Base-by-base conservation (phyloP, 2,113 vertebrate species). In the Noctilio leporinus region DNA sequence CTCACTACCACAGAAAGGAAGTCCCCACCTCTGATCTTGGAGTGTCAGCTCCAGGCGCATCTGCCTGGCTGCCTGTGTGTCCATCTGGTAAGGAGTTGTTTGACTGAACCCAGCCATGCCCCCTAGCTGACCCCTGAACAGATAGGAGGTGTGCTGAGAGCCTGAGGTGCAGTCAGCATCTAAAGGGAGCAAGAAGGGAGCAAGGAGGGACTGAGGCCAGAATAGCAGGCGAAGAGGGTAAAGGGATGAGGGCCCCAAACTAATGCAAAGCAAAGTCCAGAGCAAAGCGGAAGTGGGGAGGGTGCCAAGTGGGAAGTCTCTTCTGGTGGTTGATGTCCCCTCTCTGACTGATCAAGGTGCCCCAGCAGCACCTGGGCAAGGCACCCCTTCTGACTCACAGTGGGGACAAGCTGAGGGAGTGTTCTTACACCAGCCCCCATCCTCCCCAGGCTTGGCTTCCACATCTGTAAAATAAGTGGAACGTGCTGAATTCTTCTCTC, bases 191-290 rank as follows among this genome's bases (percentile, higher is more conserved):
- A 24, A 7, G 28, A 64, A 15, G 19, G 10, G 47, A 7, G 28
- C n/a, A 3, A 5, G 43, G 43, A 1, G 20, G 35, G 1, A 22
- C 14, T n/a, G 19, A 3, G 1, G 20, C 22, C 14, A 9, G 17
- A 70, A 26, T 9, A 16, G 28, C 7, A 19, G 45, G 43, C 28
- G 14, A 49, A 17, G 73, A 76, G 51, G 43, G 14, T 33, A 28
- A 7, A 14, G 10, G 53, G 33, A 7, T 70, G 24, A 28, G 9
- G 28, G 26, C n/a, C 16, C 28, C 22, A 40, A 77, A 5, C 30
- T 40, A 77, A 4, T 16, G 49, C 1, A 0, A 75, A 65, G n/a
- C 38, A 17, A 89, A 89, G 51, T 35, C 38, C 26, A 67, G 30
- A n/a, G 77, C 17, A 17, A 67, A 70, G 20, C 1, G 33, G 51